Conservation (phyloP, 2,888 invertebrate genomes). For the Metacarcinus magister region DNA sequence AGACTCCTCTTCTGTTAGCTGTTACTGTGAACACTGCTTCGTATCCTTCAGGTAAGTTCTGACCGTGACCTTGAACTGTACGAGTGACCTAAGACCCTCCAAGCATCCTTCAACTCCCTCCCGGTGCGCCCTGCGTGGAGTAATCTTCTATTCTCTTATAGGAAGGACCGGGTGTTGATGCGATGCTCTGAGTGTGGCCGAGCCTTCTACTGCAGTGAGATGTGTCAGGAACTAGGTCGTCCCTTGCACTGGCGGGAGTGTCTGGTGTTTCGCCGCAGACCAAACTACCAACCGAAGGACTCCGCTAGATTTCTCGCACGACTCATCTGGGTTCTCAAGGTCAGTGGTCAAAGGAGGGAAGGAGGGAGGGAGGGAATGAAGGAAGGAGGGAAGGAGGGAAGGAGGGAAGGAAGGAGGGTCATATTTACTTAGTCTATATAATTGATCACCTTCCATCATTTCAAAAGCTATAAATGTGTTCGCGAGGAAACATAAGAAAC, state of each 20-base stretch:
- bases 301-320: conserved; percentile 70
- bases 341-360: not conserved
- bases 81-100: not conserved
- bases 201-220: conserved; percentile 67
- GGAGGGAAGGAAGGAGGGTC: not conserved
- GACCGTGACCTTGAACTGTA: not conserved
- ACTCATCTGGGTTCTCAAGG: conserved; percentile 68
- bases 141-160: not conserved
- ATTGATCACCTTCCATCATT: not conserved
- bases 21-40: conserved; percentile 80
- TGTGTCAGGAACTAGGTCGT: conserved; percentile 56
- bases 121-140: not conserved
- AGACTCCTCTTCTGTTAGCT: conserved; percentile 52
- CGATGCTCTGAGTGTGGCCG: conserved; percentile 60
- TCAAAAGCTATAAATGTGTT: not conserved
- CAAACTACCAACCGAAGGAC: conserved; percentile 63
- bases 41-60: conserved; percentile 62
- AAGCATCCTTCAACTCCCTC: not conserved
- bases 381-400: too few species aligned
- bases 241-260: conserved; percentile 63
- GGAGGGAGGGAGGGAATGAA: too few species aligned
- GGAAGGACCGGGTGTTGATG: conserved; percentile 67
- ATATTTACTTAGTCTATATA: not conserved
- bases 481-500: not conserved
- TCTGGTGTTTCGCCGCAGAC: conserved; percentile 36